phyloP scores from a whole-genome alignment of 2,113 vertebrate species.

The Clarias magur region DNA sequence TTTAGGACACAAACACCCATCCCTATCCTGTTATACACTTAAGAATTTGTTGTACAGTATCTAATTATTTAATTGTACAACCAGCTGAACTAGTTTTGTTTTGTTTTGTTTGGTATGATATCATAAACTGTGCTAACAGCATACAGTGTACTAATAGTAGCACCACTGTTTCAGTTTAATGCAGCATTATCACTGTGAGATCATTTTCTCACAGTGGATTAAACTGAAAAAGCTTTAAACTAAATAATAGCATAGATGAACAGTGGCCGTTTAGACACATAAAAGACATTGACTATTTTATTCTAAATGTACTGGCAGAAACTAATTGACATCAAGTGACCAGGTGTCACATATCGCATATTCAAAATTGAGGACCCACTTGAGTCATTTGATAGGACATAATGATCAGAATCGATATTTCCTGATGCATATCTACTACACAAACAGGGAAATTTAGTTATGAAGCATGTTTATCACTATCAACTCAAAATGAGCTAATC shows the following conservation, averaged over 20 bases:
- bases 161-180: not conserved
- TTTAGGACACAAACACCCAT: not conserved
- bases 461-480: not conserved
- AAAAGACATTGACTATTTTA: not conserved
- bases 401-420: not conserved
- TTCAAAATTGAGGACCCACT: not conserved
- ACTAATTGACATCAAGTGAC: not conserved
- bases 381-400: not conserved
- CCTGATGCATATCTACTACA: not conserved
- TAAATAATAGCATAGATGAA: not conserved
- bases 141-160: not conserved
- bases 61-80: not conserved
- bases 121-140: not conserved
- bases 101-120: not conserved
- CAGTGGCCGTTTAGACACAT: not conserved
- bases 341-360: not conserved
- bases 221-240: not conserved
- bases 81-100: not conserved
- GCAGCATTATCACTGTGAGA: not conserved
- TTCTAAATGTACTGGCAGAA: not conserved
- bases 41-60: not conserved
- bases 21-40: not conserved
- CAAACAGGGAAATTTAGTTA: not conserved
- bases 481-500: not conserved
- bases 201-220: no score